Base-by-base conservation (phyloP, 1,140 invertebrate genomes). In the Cephus cinctus region DNA sequence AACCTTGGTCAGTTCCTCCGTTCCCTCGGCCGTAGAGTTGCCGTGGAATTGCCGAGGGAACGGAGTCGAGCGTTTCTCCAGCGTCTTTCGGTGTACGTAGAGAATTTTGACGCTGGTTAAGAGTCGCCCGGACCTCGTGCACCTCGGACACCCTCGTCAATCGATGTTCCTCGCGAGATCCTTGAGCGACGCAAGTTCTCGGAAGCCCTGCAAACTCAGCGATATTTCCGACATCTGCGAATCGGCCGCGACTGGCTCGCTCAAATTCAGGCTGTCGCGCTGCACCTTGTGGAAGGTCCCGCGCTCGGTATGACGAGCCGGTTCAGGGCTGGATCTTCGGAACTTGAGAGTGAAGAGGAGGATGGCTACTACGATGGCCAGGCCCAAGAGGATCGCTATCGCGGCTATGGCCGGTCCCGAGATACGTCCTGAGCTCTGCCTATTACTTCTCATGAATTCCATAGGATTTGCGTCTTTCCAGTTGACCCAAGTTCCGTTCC, bases 401-500 rank as follows among this genome's bases (percentile, higher is more conserved):
- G 58, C 9, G 5, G 50, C 47, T 1, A 61, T 47, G 5, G 50
- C 34, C 2, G 47, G 9, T 5, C 32, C 43, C 4, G 52, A 31
- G 8, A 54, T 6, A 27, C 6, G 25, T 8, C 25, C n/a, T 27
- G 6, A 27, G 25, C 25, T 27, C 25, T n/a, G n/a, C n/a, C n/a
- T n/a, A n/a, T n/a, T n/a, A n/a, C n/a, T n/a, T 27, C 20, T 41
- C 39, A 18, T 12, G 4, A 42, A 27, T 15, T 55, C 51, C 2
- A 47, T 22, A 1, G 64, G 54, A 31, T 71, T 52, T 22, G 57
- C 47, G 49, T 82, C 80, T 48, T 63, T 44, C 82, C 82, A 85
- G 43, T 64, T 78, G 4, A 69, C 70, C 82, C 81, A 84, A 0
- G 77, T 78, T n/a, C 75, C 64, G 31, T 80, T 78, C 69, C 75